Base-by-base conservation (phyloP, 2,888 invertebrate species). In the Pandemis corylana region DNA sequence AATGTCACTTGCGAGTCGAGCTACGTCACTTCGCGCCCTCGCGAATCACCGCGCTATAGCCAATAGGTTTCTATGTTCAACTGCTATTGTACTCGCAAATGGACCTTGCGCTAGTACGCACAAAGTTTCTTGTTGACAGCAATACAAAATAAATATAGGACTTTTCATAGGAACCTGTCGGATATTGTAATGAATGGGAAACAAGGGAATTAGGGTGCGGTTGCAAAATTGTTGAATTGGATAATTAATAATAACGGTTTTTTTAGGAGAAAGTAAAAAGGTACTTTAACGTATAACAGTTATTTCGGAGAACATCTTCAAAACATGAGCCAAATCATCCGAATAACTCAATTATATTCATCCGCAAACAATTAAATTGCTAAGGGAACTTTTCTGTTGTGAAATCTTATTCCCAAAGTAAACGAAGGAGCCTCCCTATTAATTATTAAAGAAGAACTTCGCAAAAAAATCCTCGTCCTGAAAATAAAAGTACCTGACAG, bases 1-100 rank as follows among this genome's bases (percentile, higher is more conserved):
- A 88, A 89, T 88, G 87, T 90, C 92, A 91, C 89, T 93, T 90
- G 90, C 84, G 85, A 69, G 65, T 41, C 66, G 81, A 85, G 81
- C 77, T 74, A 77, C 83, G 84, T 85, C 84, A 85, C 82, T 83
- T 81, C 78, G 83, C 85, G 80, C 87, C 86, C 86, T 89, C 87
- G 82, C 85, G 81, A 80, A 83, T 77, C 78, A 77, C 10, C 49
- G 53, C 44, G 13, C 56, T 66, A 66, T 66, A 49, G 61, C 28
- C 44, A 69, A 65, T 61, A 53, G 5, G 28, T 59, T 59, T 12
- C 59, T 59, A 59, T 59, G 59, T 59, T 59, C 28, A 59, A 12
- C 59, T 59, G 9, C 12, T 28, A 59, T 20, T 59, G 10, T 4
- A 9, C 15, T 28, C 59, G 10, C 59, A 28, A 59, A 12, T 59